A percentile compares a stretch with the other conserved stretches of the same genome.
These are phyloP conservation scores for Chauna torquata DNA, from an alignment of 2,113 vertebrate species.

Conservation along the genomic window DNA sequence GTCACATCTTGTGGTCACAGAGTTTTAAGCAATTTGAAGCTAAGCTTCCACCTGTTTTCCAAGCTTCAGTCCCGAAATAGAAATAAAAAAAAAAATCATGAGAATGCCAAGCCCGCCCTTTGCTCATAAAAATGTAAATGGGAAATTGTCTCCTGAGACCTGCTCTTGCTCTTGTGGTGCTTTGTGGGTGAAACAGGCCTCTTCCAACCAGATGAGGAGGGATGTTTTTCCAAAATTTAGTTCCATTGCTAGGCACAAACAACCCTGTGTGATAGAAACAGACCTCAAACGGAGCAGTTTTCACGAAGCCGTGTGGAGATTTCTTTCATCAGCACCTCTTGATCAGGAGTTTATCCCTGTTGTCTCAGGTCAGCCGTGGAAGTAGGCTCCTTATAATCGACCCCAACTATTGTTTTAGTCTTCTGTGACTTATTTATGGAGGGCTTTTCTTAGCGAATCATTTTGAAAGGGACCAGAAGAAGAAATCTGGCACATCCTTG, in stretches of 20 bases:
- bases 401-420: neutral
- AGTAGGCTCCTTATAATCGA: neutral
- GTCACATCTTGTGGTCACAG: neutral
- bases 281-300: neutral
- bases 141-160: neutral
- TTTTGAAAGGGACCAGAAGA: neutral
- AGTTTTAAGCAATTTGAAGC: neutral
- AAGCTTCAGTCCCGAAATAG: neutral
- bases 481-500: neutral
- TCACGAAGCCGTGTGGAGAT: neutral
- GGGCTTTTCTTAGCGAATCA: neutral
- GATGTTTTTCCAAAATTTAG: neutral
- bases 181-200: neutral
- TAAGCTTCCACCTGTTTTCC: neutral
- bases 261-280: neutral
- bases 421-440: neutral
- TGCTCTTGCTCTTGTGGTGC: neutral
- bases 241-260: neutral
- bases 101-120: neutral
- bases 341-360: neutral
- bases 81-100: neutral
- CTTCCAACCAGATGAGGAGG: neutral
- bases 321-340: neutral
- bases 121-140: neutral
- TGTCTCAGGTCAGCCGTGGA: accelerated